Evolutionary conservation across 2,113 vertebrate species (phyloP), one percentile per base, ranked within the genome.

Genomic region (Glaucidium brasilianum): DNA sequence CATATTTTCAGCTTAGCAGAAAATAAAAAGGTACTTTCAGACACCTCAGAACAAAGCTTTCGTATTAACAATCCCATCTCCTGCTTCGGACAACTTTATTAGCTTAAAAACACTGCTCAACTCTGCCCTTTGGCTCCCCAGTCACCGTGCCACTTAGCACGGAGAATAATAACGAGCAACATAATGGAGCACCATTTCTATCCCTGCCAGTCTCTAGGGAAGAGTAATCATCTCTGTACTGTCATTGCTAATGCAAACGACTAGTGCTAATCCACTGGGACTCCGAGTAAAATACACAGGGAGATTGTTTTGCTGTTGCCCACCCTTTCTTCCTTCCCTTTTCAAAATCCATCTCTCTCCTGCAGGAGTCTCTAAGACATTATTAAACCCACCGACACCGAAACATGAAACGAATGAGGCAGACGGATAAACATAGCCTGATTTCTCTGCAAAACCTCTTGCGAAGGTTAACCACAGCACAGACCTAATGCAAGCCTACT

Each of bases 161-260:
- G 29, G 63, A 92, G 92, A 97, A 97, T 93, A 94, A 92, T 97
- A 97, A 95, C 39, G 80, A 94, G 85, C 60, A 49, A 55, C 66
- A 91, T 88, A 97, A 97, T 69, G 96, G 85, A 95, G 81, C 49
- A 45, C 69, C 76, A 84, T 94, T 96, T 80, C 97, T 66, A 72
- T 55, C 86, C 76, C 91, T 63, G 92, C 71, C 60, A 64, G 66
- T 97, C 97, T 80, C 97, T 21, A 32, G 92, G 92, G 96, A 96
- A 60, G 75, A 90, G 92, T 85, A 94, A 96, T 96, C 97, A 96
- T 91, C 72, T 94, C 79, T 43, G 30, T 41, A 67, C 90, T 97
- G 85, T 95, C 92, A 96, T 72, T 85, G 89, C 93, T 96, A 95
- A 96, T 85, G 88, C 74, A 96, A 96, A 97, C 88, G 41, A 72